Conservation (phyloP, 2,113 vertebrate species). For the Microtus oregoni region DNA sequence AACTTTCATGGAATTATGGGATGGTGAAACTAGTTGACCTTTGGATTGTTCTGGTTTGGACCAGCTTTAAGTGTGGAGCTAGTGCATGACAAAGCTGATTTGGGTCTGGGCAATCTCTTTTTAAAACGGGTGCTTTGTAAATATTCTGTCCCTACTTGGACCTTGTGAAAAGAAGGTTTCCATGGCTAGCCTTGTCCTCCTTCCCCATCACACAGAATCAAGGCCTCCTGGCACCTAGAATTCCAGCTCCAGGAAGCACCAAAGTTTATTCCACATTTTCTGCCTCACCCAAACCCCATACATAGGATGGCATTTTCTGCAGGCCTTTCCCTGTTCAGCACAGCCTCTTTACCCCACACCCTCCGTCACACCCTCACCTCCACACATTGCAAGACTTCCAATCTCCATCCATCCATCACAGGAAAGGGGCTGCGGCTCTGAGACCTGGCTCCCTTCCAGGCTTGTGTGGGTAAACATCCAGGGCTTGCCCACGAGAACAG, state of each 20-base stretch:
- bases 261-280: not conserved
- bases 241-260: not conserved
- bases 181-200: not conserved
- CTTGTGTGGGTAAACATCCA: not conserved
- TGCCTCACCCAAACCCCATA: not conserved
- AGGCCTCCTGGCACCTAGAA: not conserved
- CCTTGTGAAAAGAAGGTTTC: not conserved
- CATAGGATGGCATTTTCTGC: slow-evolving; percentile 4
- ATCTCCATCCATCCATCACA: not conserved
- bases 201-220: not conserved
- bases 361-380: not conserved
- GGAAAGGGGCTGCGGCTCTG: not conserved
- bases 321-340: not conserved
- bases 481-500: not conserved
- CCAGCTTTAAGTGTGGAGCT: not conserved
- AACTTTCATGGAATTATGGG: not conserved
- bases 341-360: not conserved
- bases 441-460: slow-evolving; percentile 32
- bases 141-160: not conserved
- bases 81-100: not conserved
- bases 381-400: slow-evolving; percentile 10
- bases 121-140: not conserved
- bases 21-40: not conserved
- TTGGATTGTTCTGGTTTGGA: not conserved
- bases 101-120: not conserved